Base-by-base conservation (phyloP, 2,113 vertebrate species). In the Anser brachyrhynchus region DNA sequence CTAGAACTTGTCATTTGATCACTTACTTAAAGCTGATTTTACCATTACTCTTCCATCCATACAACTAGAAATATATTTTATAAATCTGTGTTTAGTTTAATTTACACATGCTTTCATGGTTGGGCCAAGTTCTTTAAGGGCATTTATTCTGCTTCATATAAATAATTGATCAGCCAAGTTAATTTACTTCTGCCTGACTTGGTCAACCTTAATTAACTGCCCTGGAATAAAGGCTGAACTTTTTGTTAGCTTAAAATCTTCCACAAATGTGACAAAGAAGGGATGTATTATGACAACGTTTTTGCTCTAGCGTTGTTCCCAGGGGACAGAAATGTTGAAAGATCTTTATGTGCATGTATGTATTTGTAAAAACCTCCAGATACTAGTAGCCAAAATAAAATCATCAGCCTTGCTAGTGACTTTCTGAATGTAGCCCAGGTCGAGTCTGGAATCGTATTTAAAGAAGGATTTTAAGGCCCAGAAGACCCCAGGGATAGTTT, bases 151-250 rank as follows among this genome's bases (percentile, higher is more conserved):
- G 98, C 98, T 98, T 99, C 98, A 98, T 99, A 99, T 99, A 99
- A 99, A 99, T 99, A 99, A 99, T 99, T 99, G 99, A 99, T 99
- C 98, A 98, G 98, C 98, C 98, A 98, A 98, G 98, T 99, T 99
- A 99, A 99, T 99, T 99, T 97, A 98, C 99, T 99, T 99, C 98
- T 99, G 98, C 98, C 98, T 98, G 98, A 98, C 98, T 99, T 98
- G 98, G 98, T 99, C 99, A 98, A 97, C 98, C 97, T 98, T 99
- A 99, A 99, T 99, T 99, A 99, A 98, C 98, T 97, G 97, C 97
- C 98, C 97, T 96, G 96, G 96, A 98, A 98, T 98, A 97, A 98
- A 98, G 97, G 97, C 97, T 91, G 97, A 96, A 97, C 98, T 98
- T 98, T 97, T 95, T 98, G 97, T 95, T 97, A 98, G 97, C 97